Percentiles rank a stretch among this genome's conserved stretches.
Evolutionary conservation across 2,113 vertebrate genomes (phyloP).

Genomic region (Theristicus caerulescens): DNA sequence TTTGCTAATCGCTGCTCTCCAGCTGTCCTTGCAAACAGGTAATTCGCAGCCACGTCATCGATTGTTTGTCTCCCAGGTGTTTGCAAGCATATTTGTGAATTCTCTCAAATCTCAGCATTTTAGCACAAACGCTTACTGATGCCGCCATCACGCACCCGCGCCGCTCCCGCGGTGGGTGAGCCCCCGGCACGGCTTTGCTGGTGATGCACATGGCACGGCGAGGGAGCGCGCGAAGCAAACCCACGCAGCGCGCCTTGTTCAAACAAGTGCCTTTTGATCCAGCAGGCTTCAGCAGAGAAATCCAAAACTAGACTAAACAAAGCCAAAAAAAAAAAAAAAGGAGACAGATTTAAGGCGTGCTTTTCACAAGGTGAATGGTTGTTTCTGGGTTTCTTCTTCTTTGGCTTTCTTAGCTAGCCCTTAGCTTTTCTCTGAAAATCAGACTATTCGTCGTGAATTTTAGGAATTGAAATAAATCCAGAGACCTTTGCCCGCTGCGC

Average conservation of each 20-base stretch:
- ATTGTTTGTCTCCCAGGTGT: not conserved
- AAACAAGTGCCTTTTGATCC: not conserved
- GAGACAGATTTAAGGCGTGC: not conserved
- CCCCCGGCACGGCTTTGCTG: accelerated
- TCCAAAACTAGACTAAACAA: not conserved
- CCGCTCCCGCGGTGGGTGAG: not conserved
- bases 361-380: not conserved
- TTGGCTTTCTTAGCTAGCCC: not conserved
- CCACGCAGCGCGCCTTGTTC: accelerated
- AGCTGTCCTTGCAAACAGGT: accelerated
- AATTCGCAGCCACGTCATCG: accelerated
- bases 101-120: not conserved
- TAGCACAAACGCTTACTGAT: accelerated
- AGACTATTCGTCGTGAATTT: not conserved
- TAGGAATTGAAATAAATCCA: not conserved
- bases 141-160: accelerated
- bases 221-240: accelerated
- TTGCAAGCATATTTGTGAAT: accelerated
- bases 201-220: accelerated
- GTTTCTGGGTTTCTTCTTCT: not conserved
- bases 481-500: not conserved
- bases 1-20: not conserved
- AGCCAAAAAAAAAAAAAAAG: not conserved
- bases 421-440: not conserved
- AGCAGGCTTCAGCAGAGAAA: not conserved